Conservation (phyloP, 2,888 invertebrate species). For the Schizotus pectinicornis region DNA sequence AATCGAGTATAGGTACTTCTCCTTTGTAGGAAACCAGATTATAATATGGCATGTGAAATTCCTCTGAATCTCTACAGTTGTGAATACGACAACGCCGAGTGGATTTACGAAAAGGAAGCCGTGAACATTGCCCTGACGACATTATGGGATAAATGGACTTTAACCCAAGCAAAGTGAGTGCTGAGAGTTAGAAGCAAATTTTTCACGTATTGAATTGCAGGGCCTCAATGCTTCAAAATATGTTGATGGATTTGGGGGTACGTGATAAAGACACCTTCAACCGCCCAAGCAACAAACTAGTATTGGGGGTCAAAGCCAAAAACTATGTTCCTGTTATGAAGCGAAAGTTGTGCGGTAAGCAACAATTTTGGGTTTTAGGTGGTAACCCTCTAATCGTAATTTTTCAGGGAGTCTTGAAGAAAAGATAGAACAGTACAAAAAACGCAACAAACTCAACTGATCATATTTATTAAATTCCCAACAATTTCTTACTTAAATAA, state of each 20-base stretch:
- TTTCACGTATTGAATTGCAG: constrained; percentile 49
- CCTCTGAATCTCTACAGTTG: constrained; percentile 86
- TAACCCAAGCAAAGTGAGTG: constrained; percentile 73
- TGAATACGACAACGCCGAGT: constrained; percentile 67
- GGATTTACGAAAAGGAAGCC: constrained; percentile 67
- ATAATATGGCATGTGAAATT: constrained; percentile 82
- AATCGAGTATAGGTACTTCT: too few species aligned
- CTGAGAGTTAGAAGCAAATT: too few species aligned
- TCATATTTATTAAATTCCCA: too few species aligned
- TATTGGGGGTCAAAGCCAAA: constrained; percentile 72
- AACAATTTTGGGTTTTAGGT: constrained; percentile 13
- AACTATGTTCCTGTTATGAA: constrained; percentile 76
- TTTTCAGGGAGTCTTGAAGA: constrained; percentile 82
- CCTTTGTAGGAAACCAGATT: constrained; percentile 85
- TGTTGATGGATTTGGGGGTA: constrained; percentile 61
- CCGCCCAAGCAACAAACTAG: constrained; percentile 65
- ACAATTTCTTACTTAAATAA: neutral
- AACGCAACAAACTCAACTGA: constrained; percentile 61
- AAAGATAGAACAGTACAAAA: constrained; percentile 76
- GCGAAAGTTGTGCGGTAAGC: constrained; percentile 80
- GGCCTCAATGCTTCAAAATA: constrained; percentile 65
- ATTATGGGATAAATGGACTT: constrained; percentile 78
- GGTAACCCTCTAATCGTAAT: too few species aligned
- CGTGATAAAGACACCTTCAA: constrained; percentile 17
- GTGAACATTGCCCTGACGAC: constrained; percentile 67